Conservation (phyloP, 2,113 vertebrate genomes). For the Strix uralensis region DNA sequence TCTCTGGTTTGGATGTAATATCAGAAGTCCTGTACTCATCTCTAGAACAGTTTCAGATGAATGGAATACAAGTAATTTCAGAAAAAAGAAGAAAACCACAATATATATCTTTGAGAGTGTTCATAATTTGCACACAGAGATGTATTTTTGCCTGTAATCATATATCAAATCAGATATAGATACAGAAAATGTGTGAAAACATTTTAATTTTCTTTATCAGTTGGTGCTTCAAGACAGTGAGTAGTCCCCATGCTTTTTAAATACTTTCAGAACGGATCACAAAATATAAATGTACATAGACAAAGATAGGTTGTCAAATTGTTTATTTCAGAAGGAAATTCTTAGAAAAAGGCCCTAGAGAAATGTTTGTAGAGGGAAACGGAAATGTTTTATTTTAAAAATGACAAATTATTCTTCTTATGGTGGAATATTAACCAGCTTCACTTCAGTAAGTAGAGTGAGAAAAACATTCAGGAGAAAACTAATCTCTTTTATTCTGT, state of each 20-base stretch:
- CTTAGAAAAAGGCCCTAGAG: fast-evolving
- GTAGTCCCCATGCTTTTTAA: neutral
- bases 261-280: neutral
- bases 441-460: neutral
- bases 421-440: neutral
- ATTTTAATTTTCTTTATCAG: neutral
- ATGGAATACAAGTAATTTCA: neutral
- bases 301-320: neutral
- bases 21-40: neutral
- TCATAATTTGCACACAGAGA: neutral
- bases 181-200: neutral
- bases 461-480: neutral
- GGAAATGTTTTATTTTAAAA: neutral
- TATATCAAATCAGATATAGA: neutral
- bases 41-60: neutral
- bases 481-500: neutral
- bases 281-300: neutral
- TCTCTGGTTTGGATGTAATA: neutral
- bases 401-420: neutral
- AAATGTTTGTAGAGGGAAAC: neutral
- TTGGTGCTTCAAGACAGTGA: neutral
- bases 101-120: neutral
- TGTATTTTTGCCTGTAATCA: neutral
- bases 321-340: neutral
- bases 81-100: neutral